Evolutionary conservation across 2,888 invertebrate genomes (phyloP), one percentile per base, ranked within the genome.

Genomic region (Drosophila koepferae): DNA sequence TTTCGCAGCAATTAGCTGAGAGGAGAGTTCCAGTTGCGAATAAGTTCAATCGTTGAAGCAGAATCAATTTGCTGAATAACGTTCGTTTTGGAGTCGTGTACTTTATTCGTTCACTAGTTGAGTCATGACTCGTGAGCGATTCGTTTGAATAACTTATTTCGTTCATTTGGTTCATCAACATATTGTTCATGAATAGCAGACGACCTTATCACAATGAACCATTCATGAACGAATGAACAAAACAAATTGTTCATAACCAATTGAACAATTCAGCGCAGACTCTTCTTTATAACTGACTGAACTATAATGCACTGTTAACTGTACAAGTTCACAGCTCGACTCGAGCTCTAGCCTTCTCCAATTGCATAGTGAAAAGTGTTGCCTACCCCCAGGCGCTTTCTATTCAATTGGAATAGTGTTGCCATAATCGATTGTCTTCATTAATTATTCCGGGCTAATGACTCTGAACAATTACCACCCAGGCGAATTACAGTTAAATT

Each of bases 1-100:
- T 20, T 14, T 46, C 14, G 6, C 23, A 76, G 77, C 86, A 85
- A 90, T 85, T 88, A 85, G 77, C 71, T 65, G 31, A 40, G 56
- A 41, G 4, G 3, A 40, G n/a, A 55, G 14, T n/a, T 41, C n/a
- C 18, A 49, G 31, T 7, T 12, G 3, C 18, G 14, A 18, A 18
- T 34, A 14, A 18, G 18, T 34, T 34, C 18, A 36, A 34, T 51
- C 14, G 18, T 36, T 8, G 3, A 14, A 34, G 3, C 49, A 31
- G n/a, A 31, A 2, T n/a, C 2, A n/a, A 49, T 49, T 34, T 51
- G 12, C 9, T n/a, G 51, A 48, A 48, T 2, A 31, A 5, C 16
- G 28, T 31, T 31, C n/a, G n/a, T 31, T n/a, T 31, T 2, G 28
- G 10, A 31, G 10, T n/a, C 49, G 10, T n/a, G 9, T 23, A 46